These are phyloP conservation scores for Danio aesculapii DNA, from an alignment of 2,797 vertebrate genomes.

Conservation along the genomic window DNA sequence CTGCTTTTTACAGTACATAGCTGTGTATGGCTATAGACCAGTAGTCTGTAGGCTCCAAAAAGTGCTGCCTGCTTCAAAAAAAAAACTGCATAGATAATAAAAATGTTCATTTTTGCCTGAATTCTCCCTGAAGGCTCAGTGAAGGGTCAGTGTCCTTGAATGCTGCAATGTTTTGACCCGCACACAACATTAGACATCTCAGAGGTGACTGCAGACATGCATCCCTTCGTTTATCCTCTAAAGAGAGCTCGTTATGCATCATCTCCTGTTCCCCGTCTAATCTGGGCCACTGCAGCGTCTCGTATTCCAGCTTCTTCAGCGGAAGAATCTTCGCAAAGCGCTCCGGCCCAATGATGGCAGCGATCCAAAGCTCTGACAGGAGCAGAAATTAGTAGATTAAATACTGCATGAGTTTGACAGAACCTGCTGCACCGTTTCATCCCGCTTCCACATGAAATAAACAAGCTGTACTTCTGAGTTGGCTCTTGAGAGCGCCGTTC, in stretches of 20 bases:
- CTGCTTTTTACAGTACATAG: too few species aligned
- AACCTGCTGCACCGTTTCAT: slow-evolving; percentile 23
- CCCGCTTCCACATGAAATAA: neutral
- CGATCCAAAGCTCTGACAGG: slow-evolving; percentile 18
- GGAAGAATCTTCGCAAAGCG: neutral
- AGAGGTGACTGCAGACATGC: slow-evolving; percentile 21
- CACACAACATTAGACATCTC: slow-evolving; percentile 16
- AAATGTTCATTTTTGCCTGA: neutral
- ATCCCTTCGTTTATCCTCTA: slow-evolving; percentile 22
- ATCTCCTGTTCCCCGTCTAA: slow-evolving; percentile 37
- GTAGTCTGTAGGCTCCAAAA: too few species aligned
- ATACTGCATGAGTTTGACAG: slow-evolving; percentile 19
- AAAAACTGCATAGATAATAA: neutral
- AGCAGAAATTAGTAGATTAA: slow-evolving; percentile 35
- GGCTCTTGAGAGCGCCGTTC: slow-evolving; percentile 21
- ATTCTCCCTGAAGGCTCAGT: neutral
- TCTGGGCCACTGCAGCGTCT: slow-evolving; percentile 40
- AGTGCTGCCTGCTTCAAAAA: too few species aligned
- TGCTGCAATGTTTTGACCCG: slow-evolving; percentile 13
- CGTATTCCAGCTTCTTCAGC: slow-evolving; percentile 12
- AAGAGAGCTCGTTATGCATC: slow-evolving; percentile 40
- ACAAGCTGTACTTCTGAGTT: slow-evolving; percentile 40
- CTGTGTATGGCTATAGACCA: too few species aligned
- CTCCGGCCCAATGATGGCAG: neutral
- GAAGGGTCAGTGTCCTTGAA: neutral